Conservation (phyloP, 64 coral and sea anemone species). For the Montipora capricornis region DNA sequence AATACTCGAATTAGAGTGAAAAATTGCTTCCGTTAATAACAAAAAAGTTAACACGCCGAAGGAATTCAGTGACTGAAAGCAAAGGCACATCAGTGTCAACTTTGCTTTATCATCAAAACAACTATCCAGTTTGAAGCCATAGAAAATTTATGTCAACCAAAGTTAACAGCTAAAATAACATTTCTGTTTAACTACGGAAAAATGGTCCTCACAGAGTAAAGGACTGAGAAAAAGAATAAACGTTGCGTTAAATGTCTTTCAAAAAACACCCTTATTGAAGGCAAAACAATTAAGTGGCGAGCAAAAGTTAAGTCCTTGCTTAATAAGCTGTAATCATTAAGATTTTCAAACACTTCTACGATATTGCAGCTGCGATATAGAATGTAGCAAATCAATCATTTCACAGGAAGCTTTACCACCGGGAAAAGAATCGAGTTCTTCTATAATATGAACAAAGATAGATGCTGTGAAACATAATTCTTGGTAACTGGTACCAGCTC, state of each 20-base stretch:
- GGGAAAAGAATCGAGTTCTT: background rate
- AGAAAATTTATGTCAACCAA: conserved; percentile 26
- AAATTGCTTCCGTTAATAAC: conserved; percentile 40
- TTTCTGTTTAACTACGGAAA: conserved; percentile 23
- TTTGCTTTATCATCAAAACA: background rate
- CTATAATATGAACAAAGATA: conserved; percentile 38
- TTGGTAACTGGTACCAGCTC: conserved; percentile 22
- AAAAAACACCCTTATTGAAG: background rate
- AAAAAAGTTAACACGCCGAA: background rate
- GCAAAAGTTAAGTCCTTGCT: too few relatives aligned
- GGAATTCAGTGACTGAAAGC: conserved; percentile 19
- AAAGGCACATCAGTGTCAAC: too few relatives aligned
- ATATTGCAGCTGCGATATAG: conserved; percentile 11
- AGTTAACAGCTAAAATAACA: conserved; percentile 42
- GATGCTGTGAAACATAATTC: background rate
- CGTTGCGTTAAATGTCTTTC: background rate
- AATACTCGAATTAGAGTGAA: conserved; percentile 37
- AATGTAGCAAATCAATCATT: conserved; percentile 9
- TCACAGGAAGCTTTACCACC: conserved; percentile 18
- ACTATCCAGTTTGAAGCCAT: background rate
- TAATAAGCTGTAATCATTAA: too few relatives aligned
- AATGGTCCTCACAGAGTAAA: background rate
- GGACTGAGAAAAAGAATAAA: background rate
- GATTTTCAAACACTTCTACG: background rate
- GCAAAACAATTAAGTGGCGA: too few relatives aligned